Evolutionary conservation across 2,113 vertebrate species (phyloP).

Genomic region (Ondatra zibethicus): DNA sequence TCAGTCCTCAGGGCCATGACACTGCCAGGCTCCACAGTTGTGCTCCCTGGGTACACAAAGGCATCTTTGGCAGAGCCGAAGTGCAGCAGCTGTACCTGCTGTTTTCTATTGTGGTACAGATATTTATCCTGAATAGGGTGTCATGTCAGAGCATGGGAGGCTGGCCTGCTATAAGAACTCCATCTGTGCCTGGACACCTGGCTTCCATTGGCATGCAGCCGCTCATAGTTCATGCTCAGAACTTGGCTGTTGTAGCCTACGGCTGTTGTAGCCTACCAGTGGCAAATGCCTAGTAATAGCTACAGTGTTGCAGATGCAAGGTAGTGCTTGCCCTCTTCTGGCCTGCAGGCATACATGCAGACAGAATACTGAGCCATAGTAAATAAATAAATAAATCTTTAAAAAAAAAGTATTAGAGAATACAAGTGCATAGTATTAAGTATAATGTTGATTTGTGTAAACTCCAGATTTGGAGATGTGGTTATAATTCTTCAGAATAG

Average conservation of each 20-base stretch:
- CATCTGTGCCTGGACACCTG: neutral
- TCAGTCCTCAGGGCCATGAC: neutral
- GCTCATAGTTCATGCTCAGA: neutral
- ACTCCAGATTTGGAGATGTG: conserved; percentile 2
- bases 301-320: neutral
- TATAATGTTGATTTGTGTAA: conserved; percentile 62
- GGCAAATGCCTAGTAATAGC: neutral
- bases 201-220: neutral
- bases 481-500: conserved; percentile 14
- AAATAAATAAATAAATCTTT: too few relatives aligned
- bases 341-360: too few relatives aligned
- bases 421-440: conserved; percentile 47
- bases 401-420: conserved; percentile 21
- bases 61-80: neutral
- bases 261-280: neutral
- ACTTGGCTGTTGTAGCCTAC: neutral
- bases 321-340: neutral
- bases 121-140: neutral
- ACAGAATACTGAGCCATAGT: too few relatives aligned
- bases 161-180: neutral
- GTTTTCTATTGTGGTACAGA: neutral
- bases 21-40: neutral
- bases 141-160: neutral
- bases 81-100: neutral
- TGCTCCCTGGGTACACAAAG: neutral